Conservation (phyloP, 2,113 vertebrate species). For the Nannospalax galili region DNA sequence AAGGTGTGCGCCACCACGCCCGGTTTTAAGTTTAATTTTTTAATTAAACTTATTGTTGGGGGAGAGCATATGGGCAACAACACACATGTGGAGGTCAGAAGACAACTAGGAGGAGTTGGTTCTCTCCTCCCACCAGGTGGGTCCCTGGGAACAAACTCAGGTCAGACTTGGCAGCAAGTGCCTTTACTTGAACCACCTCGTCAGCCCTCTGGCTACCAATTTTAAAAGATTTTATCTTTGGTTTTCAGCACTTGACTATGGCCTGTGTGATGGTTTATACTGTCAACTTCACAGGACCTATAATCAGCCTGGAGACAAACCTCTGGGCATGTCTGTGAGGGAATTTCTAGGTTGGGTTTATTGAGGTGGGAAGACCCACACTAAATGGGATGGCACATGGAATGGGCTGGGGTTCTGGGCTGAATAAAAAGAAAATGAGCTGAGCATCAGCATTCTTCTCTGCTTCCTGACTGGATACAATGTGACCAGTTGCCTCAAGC, state of each 20-base stretch:
- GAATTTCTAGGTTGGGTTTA: background rate
- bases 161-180: no score
- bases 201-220: no score
- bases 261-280: background rate
- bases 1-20: no score
- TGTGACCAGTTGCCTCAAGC: background rate
- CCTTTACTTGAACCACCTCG: no score
- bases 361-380: background rate
- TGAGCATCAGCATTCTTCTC: background rate
- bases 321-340: background rate
- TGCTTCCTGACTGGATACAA: background rate
- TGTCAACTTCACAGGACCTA: background rate
- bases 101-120: no score
- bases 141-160: no score
- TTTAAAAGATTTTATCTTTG: background rate
- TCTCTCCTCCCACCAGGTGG: no score
- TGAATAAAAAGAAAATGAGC: background rate
- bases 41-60: no score
- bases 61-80: no score
- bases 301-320: background rate
- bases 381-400: background rate
- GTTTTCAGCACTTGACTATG: background rate
- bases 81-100: no score
- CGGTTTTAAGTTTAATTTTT: no score
- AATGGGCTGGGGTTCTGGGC: background rate